Conservation (phyloP, 2,888 invertebrate species). For the Andrena bucephala region DNA sequence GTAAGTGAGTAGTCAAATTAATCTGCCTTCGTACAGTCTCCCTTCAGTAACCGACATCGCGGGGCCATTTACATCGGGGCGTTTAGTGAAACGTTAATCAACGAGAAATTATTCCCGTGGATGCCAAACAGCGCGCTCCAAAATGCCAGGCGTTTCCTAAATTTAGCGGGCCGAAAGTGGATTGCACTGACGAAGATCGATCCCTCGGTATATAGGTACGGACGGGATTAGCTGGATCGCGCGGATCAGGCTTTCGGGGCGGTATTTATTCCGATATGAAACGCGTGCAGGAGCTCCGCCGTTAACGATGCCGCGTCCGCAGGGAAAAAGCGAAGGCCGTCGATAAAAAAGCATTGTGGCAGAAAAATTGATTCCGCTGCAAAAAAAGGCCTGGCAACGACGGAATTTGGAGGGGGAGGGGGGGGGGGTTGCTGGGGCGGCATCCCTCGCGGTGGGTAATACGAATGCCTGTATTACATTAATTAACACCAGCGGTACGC, state of each 20-base stretch:
- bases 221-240: too few species aligned
- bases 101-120: neutral
- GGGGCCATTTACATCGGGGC: neutral
- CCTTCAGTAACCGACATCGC: neutral
- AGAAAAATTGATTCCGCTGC: constrained; percentile 54
- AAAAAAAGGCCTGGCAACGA: neutral
- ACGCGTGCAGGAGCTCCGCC: too few species aligned
- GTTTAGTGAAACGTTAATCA: neutral
- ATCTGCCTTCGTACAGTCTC: neutral
- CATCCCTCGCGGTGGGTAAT: constrained; percentile 36
- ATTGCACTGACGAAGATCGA: too few species aligned
- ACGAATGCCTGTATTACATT: constrained; percentile 67
- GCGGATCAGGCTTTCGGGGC: too few species aligned
- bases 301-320: neutral
- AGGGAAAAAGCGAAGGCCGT: neutral
- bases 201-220: too few species aligned
- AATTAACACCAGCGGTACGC: constrained; percentile 68
- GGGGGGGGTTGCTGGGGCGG: too few species aligned
- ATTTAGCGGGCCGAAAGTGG: too few species aligned
- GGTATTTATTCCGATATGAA: too few species aligned
- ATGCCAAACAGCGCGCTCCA: neutral
- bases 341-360: constrained; percentile 6
- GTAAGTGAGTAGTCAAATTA: neutral
- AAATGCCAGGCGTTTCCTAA: too few species aligned
- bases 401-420: neutral